Conservation (phyloP, 2,888 invertebrate species). For the Hirtodrosophila confusa region DNA sequence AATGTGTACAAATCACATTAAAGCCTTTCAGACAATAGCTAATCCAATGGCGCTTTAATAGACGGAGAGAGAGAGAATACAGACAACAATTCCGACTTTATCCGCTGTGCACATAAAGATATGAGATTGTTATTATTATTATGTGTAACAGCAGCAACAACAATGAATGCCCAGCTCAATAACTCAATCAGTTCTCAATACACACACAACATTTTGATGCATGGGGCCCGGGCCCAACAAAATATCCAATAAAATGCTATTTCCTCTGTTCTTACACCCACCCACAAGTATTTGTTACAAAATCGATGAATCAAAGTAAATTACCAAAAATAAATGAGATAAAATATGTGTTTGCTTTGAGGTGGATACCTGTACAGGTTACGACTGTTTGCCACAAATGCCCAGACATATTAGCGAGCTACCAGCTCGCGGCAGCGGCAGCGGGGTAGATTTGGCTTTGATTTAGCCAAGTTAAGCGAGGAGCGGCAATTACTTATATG, state of each 20-base stretch:
- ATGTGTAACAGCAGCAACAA: constrained; percentile 32
- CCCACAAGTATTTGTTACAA: constrained; percentile 64
- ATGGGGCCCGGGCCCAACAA: constrained; percentile 27
- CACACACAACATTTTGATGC: constrained; percentile 54
- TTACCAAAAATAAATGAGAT: constrained; percentile 79
- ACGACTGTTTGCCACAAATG: too few species aligned
- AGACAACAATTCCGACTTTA: constrained; percentile 19
- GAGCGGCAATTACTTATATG: constrained; percentile 19
- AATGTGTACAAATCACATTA: constrained; percentile 62
- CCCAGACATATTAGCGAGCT: neutral
- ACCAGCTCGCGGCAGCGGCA: neutral
- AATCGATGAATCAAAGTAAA: constrained; percentile 80
- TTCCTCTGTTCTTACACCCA: constrained; percentile 2
- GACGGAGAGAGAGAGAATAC: constrained; percentile 8
- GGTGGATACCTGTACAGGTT: constrained; percentile 31
- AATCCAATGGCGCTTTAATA: constrained; percentile 39
- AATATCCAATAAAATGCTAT: constrained; percentile 49
- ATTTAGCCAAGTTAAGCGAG: constrained; percentile 39
- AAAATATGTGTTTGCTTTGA: constrained; percentile 60
- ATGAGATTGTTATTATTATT: constrained; percentile 58
- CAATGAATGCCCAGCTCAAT: constrained; percentile 56
- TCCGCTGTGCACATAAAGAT: constrained; percentile 46
- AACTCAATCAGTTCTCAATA: constrained; percentile 72
- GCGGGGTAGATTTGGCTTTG: constrained; percentile 24
- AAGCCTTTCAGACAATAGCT: constrained; percentile 50